phyloP scores from a whole-genome alignment of 2,797 vertebrate species.

The Dallia pectoralis region DNA sequence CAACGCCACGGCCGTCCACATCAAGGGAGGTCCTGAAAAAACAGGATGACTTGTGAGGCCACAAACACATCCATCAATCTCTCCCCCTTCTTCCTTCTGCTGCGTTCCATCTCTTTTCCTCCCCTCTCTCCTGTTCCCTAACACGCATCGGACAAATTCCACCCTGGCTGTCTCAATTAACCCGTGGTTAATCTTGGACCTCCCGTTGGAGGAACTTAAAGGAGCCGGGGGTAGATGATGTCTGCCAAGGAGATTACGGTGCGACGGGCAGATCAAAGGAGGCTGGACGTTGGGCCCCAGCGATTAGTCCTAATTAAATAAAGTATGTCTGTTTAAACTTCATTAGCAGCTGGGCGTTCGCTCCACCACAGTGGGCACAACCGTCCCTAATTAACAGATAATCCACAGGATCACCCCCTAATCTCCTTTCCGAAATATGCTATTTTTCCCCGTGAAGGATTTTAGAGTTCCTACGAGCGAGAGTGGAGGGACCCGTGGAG shows the following conservation, averaged over 20 bases:
- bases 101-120: conserved; percentile 22
- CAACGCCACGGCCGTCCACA: conserved; percentile 26
- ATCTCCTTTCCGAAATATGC: conserved; percentile 94
- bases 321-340: conserved; percentile 99
- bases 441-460: conserved; percentile 73
- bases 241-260: conserved; percentile 94
- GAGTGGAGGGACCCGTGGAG: conserved; percentile 52
- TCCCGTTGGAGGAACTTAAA: conserved; percentile 85
- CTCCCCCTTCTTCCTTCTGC: conserved; percentile 26
- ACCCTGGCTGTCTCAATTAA: conserved; percentile 83
- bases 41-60: conserved; percentile 69
- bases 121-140: conserved; percentile 39
- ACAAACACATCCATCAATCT: conserved; percentile 79
- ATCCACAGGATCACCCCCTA: conserved; percentile 94
- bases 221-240: conserved; percentile 84
- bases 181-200: conserved; percentile 86
- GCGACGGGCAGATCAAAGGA: conserved; percentile 94
- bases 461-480: conserved; percentile 29
- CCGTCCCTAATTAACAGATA: conserved; percentile 99
- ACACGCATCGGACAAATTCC: conserved; percentile 29
- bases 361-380: conserved; percentile 96
- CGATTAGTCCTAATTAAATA: conserved; percentile 99
- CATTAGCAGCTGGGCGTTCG: conserved; percentile 96
- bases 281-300: conserved; percentile 89
- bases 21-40: conserved; percentile 53